Conservation (phyloP, 2,113 vertebrate genomes). For the Dipodomys spectabilis region DNA sequence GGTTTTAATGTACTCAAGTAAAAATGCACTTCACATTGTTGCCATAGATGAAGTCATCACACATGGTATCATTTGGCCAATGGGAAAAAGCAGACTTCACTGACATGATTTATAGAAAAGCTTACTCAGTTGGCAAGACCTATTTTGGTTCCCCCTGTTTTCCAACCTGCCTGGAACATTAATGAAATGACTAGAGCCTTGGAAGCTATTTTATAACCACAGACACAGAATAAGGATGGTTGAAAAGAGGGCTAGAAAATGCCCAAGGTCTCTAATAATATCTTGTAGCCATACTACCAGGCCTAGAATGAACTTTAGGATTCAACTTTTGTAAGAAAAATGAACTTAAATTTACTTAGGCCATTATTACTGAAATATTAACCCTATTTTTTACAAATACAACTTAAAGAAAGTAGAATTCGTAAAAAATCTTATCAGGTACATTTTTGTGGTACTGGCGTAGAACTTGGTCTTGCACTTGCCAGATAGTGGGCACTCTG, state of each 20-base stretch:
- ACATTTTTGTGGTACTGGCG: no score
- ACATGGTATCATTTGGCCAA: conserved; percentile 24
- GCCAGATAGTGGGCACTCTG: background rate
- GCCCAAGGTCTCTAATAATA: background rate
- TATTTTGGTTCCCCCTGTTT: conserved; percentile 37
- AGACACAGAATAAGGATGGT: background rate
- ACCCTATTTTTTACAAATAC: conserved; percentile 2
- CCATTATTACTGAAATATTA: conserved; percentile 20
- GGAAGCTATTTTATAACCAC: conserved; percentile 1
- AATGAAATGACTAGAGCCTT: background rate
- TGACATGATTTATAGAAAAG: conserved; percentile 35
- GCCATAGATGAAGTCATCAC: background rate
- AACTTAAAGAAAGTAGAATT: background rate
- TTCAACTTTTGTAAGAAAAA: conserved; percentile 52
- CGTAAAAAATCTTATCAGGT: background rate
- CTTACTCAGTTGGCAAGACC: conserved; percentile 13
- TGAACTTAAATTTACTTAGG: conserved; percentile 50
- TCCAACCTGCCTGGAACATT: background rate
- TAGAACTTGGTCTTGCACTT: background rate
- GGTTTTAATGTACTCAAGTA: background rate
- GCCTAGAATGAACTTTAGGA: conserved; percentile 35
- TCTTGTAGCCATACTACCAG: background rate
- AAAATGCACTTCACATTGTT: conserved; percentile 46
- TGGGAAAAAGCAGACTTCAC: conserved; percentile 50
- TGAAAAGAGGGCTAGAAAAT: background rate